Conservation (phyloP, 2,888 invertebrate species). For the Chironomus riparius region DNA sequence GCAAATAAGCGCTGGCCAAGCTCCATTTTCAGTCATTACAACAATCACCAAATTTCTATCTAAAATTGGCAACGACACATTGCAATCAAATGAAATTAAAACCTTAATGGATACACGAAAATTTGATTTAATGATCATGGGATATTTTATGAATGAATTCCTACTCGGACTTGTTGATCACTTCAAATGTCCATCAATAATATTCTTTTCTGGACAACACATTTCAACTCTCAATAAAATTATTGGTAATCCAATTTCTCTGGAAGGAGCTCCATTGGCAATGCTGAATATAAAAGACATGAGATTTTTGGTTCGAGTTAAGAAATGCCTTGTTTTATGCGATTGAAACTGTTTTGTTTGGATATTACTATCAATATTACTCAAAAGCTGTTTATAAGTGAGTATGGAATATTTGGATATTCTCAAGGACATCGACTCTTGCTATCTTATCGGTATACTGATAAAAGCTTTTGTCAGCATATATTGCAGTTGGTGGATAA, state of each 20-base stretch:
- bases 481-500: too few species aligned
- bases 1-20: background rate
- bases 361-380: background rate
- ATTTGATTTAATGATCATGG: conserved; percentile 37
- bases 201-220: conserved; percentile 34
- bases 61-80: background rate
- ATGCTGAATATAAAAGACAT: background rate
- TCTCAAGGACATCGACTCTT: too few species aligned
- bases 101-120: conserved; percentile 29
- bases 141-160: conserved; percentile 36
- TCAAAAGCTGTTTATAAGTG: background rate
- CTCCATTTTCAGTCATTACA: background rate
- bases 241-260: conserved; percentile 5
- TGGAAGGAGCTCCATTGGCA: conserved; percentile 24
- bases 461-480: too few species aligned
- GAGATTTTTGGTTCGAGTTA: background rate
- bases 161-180: conserved; percentile 37
- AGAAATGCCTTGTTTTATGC: background rate
- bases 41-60: background rate
- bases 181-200: conserved; percentile 35
- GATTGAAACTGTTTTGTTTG: background rate
- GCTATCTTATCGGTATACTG: too few species aligned
- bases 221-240: conserved; percentile 32
- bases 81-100: background rate
- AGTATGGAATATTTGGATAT: conserved; percentile 27